These are phyloP conservation scores for Ochotona princeps DNA, from an alignment of 2,113 vertebrate species.

Conservation along the genomic window DNA sequence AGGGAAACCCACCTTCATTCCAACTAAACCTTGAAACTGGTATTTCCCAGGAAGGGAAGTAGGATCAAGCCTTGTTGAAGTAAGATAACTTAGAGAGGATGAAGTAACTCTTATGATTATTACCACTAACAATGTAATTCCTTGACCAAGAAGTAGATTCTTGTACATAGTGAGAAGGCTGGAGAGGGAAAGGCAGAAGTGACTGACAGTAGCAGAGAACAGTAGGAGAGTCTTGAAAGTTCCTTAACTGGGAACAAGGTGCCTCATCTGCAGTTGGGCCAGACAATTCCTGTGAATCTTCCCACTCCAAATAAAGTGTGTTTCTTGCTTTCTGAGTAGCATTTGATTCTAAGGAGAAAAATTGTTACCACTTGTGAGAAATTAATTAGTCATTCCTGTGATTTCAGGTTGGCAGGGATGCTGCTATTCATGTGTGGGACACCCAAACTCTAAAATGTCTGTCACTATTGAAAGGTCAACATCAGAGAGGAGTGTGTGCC, in stretches of 20 bases:
- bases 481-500: slow-evolving; percentile 95
- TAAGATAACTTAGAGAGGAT: neutral
- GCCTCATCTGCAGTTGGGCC: neutral
- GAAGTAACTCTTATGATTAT: neutral
- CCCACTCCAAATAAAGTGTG: neutral
- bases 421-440: slow-evolving; percentile 97
- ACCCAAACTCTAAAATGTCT: slow-evolving; percentile 95
- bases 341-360: neutral
- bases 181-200: neutral
- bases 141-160: neutral
- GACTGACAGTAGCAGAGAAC: neutral
- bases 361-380: neutral
- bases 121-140: neutral
- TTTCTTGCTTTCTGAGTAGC: neutral
- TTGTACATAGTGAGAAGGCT: neutral
- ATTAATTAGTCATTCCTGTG: slow-evolving; percentile 56
- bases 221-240: neutral
- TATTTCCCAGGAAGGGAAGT: neutral
- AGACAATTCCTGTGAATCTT: neutral
- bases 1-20: neutral
- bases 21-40: neutral
- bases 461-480: slow-evolving; percentile 94
- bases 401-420: slow-evolving; percentile 95
- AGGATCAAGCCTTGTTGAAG: neutral
- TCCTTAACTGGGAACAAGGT: neutral